A percentile compares a stretch with the other conserved stretches of the same genome.
phyloP scores from a whole-genome alignment of 2,888 invertebrate genomes.

The Oxystoma pomonae region DNA sequence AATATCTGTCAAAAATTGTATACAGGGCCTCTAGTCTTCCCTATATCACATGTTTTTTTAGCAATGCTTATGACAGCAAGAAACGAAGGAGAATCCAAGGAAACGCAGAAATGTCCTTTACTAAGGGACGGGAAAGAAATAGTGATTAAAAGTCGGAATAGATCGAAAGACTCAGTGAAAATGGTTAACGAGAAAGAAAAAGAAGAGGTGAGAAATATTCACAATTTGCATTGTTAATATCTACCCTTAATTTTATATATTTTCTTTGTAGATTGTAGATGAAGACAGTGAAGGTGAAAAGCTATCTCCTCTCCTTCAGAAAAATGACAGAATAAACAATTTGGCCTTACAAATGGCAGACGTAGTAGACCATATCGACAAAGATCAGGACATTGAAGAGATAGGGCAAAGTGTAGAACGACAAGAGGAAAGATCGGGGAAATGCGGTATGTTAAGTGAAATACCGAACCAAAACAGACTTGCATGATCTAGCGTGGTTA shows the following conservation, averaged over 20 bases:
- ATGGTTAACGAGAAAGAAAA: constrained; percentile 59
- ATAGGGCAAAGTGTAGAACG: constrained; percentile 46
- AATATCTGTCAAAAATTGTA: too few species aligned
- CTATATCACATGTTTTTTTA: not conserved
- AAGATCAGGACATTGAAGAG: constrained; percentile 48
- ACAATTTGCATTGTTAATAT: too few species aligned
- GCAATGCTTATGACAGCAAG: constrained; percentile 62
- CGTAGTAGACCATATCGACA: constrained; percentile 58
- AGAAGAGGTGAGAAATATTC: constrained; percentile 45
- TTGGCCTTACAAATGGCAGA: constrained; percentile 50
- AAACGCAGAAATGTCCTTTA: constrained; percentile 44
- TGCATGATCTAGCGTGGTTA: too few species aligned
- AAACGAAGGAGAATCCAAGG: constrained; percentile 57
- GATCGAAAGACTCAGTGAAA: constrained; percentile 53
- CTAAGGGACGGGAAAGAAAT: constrained; percentile 36
- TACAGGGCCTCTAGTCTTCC: too few species aligned
- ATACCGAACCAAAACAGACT: too few species aligned
- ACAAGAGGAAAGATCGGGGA: constrained; percentile 30
- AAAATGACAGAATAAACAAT: constrained; percentile 35
- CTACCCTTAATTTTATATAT: too few species aligned
- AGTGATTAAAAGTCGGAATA: constrained; percentile 35
- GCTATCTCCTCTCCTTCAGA: constrained; percentile 67
- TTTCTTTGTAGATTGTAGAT: constrained; percentile 51
- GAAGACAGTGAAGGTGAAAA: constrained; percentile 83
- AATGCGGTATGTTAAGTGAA: constrained; percentile 28